phyloP scores from a whole-genome alignment of 1,140 invertebrate species.

The Cheumatopsyche charites region DNA sequence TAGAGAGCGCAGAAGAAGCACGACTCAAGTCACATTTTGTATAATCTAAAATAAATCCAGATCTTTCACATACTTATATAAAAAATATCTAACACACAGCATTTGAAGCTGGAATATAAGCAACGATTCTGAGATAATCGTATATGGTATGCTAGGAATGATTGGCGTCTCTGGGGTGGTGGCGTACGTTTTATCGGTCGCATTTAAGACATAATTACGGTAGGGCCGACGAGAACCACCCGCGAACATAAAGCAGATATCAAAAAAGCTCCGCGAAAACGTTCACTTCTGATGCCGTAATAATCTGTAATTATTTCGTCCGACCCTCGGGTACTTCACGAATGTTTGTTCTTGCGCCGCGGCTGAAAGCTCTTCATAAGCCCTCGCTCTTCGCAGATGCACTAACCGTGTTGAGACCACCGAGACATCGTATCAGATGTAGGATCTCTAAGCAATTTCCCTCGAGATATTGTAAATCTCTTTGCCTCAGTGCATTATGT shows the following conservation, averaged over 20 bases:
- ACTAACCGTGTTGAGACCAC: background rate
- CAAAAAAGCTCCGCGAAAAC: conserved; percentile 36
- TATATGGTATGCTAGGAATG: no score
- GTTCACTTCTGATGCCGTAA: conserved; percentile 44
- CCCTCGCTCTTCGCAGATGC: background rate
- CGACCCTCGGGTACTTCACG: conserved; percentile 43
- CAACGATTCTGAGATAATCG: no score
- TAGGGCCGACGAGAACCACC: conserved; percentile 29
- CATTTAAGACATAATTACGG: conserved; percentile 46
- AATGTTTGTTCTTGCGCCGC: conserved; percentile 35
- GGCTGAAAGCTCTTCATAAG: conserved; percentile 41
- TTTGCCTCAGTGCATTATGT: no score
- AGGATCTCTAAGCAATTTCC: no score
- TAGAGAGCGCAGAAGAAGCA: no score
- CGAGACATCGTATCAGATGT: background rate
- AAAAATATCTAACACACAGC: no score
- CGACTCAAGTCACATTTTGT: no score
- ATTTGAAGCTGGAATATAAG: no score
- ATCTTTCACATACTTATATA: no score
- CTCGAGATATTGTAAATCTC: no score
- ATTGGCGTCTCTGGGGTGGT: conserved; percentile 20
- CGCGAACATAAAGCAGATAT: conserved; percentile 35
- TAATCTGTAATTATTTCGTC: conserved; percentile 47
- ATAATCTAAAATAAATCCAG: no score
- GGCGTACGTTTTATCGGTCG: conserved; percentile 32